Percentiles rank a stretch among this genome's conserved stretches.
These are phyloP conservation scores for Agelas oroides DNA, from an alignment of 37 sponge, comb jelly and placozoan species.

Conservation along the genomic window DNA sequence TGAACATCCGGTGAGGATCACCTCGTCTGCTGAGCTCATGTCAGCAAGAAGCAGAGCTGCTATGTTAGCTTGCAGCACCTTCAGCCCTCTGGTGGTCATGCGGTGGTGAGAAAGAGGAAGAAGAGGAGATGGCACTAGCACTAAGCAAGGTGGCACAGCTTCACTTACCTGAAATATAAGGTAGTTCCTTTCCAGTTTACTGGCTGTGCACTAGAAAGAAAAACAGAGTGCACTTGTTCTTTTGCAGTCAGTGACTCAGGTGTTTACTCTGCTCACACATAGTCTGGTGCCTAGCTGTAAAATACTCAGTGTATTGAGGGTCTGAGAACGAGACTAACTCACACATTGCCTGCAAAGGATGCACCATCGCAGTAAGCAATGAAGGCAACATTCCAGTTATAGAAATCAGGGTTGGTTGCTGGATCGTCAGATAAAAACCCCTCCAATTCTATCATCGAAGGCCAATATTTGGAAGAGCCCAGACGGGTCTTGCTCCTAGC, in stretches of 20 bases:
- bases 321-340: too few species aligned
- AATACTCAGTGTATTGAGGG: too few species aligned
- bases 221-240: too few species aligned
- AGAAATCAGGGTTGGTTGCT: constrained; percentile 66
- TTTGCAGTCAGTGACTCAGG: too few species aligned
- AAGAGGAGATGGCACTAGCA: too few species aligned
- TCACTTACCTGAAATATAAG: too few species aligned
- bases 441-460: not conserved
- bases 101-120: too few species aligned
- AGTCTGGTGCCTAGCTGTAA: too few species aligned
- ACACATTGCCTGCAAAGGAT: constrained; percentile 82
- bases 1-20: constrained; percentile 84
- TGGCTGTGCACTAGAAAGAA: too few species aligned
- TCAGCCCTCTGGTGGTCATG: constrained; percentile 14
- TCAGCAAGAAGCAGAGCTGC: constrained; percentile 40
- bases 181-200: too few species aligned
- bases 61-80: constrained; percentile 49
- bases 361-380: constrained; percentile 87
- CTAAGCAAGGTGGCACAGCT: too few species aligned
- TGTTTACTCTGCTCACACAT: too few species aligned
- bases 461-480: constrained; percentile 79
- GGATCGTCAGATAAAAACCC: constrained; percentile 63
- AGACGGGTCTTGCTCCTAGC: constrained; percentile 64
- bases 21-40: constrained; percentile 51
- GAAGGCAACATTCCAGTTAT: constrained; percentile 66